phyloP scores from a whole-genome alignment of 2,888 invertebrate species.

The Arge pagana region DNA sequence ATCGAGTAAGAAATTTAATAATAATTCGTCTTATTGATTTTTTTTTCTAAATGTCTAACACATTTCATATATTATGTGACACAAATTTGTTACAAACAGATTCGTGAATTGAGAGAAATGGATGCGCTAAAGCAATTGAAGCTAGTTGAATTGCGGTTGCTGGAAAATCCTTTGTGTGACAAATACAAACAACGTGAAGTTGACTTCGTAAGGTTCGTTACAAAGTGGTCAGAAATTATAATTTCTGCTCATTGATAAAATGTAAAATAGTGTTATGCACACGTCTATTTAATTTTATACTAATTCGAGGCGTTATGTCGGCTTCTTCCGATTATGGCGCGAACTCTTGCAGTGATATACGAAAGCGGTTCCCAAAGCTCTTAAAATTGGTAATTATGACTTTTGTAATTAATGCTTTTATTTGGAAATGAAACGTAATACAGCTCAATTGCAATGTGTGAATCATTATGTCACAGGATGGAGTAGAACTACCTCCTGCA shows the following conservation, averaged over 20 bases:
- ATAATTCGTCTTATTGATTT: background rate
- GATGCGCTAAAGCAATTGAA: slow-evolving; percentile 70
- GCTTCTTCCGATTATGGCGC: too few relatives aligned
- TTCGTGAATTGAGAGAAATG: slow-evolving; percentile 66
- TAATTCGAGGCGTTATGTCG: slow-evolving; percentile 54
- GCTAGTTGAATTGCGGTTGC: slow-evolving; percentile 73
- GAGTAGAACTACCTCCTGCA: slow-evolving; percentile 75
- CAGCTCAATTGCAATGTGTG: slow-evolving; percentile 22
- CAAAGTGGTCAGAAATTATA: slow-evolving; percentile 20
- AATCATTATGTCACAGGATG: slow-evolving; percentile 67
- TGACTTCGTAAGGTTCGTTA: slow-evolving; percentile 72
- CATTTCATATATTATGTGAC: slow-evolving; percentile 15
- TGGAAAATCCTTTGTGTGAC: slow-evolving; percentile 77
- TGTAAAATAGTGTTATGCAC: background rate
- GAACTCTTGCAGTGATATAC: slow-evolving; percentile 86
- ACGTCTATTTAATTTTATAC: slow-evolving; percentile 1
- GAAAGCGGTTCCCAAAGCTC: slow-evolving; percentile 84
- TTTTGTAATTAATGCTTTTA: slow-evolving; percentile 4
- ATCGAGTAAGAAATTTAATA: slow-evolving; percentile 65
- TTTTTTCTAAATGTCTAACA: slow-evolving; percentile 16
- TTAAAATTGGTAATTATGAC: slow-evolving; percentile 76
- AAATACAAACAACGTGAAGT: slow-evolving; percentile 72
- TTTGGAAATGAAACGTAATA: slow-evolving; percentile 1
- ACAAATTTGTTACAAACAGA: slow-evolving; percentile 59
- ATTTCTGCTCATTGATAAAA: slow-evolving; percentile 21